phyloP scores from a whole-genome alignment of 2,888 invertebrate genomes.

The Lysandra bellargus region DNA sequence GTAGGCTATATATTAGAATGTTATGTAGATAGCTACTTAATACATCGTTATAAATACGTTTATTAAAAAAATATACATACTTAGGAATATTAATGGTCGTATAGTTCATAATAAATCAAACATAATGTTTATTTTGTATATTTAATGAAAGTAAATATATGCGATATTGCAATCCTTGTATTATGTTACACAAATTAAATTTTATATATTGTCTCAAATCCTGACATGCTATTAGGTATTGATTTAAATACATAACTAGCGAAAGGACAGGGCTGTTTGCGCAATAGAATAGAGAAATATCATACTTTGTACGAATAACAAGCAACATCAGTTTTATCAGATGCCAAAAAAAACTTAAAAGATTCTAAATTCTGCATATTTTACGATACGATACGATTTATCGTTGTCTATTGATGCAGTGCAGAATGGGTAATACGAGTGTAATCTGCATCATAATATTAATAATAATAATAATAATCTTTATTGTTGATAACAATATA shows the following conservation, averaged over 20 bases:
- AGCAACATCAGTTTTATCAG: not conserved
- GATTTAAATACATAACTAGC: not conserved
- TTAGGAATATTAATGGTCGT: not conserved
- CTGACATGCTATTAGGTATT: slow-evolving; percentile 2
- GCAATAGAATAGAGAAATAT: not conserved
- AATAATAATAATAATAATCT: too few species aligned
- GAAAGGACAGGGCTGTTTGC: not conserved
- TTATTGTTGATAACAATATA: too few species aligned
- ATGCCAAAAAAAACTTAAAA: not conserved
- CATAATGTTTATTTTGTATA: not conserved
- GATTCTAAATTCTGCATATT: not conserved
- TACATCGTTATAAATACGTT: too few species aligned
- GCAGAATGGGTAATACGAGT: too few species aligned
- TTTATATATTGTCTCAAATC: not conserved
- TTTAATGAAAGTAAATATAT: not conserved
- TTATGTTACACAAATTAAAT: not conserved
- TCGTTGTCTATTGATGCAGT: too few species aligned
- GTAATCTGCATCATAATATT: too few species aligned
- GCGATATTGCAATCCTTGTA: not conserved
- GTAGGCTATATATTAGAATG: too few species aligned
- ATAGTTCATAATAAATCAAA: not conserved
- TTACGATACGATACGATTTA: too few species aligned
- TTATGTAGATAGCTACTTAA: too few species aligned
- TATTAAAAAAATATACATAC: not conserved
- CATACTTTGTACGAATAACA: not conserved